phyloP scores from a whole-genome alignment of 2,797 vertebrate genomes.

The Falco naumanni region DNA sequence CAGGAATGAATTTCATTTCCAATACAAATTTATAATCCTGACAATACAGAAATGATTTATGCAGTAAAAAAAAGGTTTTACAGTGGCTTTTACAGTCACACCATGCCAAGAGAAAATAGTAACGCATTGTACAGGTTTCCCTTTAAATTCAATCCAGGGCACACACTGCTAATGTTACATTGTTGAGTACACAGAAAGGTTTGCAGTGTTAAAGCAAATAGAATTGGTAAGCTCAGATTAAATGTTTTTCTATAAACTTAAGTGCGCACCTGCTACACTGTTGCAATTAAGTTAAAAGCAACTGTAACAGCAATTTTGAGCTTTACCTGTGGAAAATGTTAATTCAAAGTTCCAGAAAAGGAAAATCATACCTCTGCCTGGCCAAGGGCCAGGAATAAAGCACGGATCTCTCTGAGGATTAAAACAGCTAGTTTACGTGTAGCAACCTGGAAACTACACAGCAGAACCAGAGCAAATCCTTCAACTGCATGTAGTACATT shows the following conservation, averaged over 20 bases:
- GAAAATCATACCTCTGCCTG: constrained; percentile 89
- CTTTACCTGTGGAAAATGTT: background rate
- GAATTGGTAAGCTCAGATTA: background rate
- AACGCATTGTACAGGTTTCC: background rate
- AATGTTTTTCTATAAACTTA: background rate
- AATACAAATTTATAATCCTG: background rate
- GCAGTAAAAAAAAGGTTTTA: background rate
- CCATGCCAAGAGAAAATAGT: background rate
- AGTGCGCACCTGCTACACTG: background rate
- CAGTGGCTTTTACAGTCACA: background rate
- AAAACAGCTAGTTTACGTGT: constrained; percentile 94
- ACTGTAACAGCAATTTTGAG: background rate
- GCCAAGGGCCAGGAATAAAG: constrained; percentile 91
- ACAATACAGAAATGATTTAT: background rate
- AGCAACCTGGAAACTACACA: constrained; percentile 95
- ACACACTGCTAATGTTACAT: background rate
- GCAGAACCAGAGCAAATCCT: constrained; percentile 92
- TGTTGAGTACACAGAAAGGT: background rate
- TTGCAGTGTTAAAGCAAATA: background rate
- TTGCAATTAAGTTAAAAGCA: background rate
- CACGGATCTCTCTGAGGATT: constrained; percentile 94
- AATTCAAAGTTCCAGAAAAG: background rate
- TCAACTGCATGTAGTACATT: constrained; percentile 94
- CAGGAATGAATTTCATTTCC: background rate
- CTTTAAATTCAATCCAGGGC: background rate